Evolutionary conservation across 2,113 vertebrate species (phyloP).

Genomic region (Miniopterus natalensis): DNA sequence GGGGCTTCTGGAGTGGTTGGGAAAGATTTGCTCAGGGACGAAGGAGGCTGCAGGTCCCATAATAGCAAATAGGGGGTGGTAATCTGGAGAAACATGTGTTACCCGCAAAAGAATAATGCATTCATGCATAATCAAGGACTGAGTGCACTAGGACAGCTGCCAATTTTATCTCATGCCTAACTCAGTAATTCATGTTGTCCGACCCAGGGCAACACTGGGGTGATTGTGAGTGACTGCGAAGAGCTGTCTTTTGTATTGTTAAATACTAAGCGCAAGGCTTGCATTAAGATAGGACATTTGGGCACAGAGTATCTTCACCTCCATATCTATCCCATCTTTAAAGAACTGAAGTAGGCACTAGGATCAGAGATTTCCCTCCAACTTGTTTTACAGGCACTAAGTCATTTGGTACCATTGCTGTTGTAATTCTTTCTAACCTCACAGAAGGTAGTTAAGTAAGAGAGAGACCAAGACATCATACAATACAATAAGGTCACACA

Average conservation of each 20-base stretch:
- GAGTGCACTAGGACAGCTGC: background rate
- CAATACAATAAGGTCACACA: background rate
- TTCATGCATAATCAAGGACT: slow-evolving; percentile 31
- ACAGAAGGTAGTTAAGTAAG: slow-evolving; percentile 4
- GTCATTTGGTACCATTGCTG: background rate
- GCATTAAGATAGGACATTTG: background rate
- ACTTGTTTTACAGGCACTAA: background rate
- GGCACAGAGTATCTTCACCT: background rate
- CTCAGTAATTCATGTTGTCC: background rate
- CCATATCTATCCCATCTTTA: background rate
- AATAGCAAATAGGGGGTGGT: slow-evolving; percentile 17
- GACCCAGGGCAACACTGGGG: background rate
- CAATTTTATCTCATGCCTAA: slow-evolving; percentile 15
- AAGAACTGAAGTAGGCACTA: background rate
- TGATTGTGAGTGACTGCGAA: background rate
- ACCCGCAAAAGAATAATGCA: slow-evolving; percentile 36
- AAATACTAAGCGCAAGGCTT: background rate
- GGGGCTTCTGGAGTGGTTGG: background rate
- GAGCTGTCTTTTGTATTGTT: background rate
- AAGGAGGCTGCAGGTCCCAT: slow-evolving; percentile 1
- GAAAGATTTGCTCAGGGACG: background rate
- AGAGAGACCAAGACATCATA: background rate
- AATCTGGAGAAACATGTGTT: slow-evolving; percentile 3
- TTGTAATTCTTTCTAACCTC: background rate
- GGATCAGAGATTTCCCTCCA: background rate